Evolutionary conservation across 2,888 invertebrate species (phyloP), one percentile per base, ranked within the genome.

Genomic region (Archips xylosteana): DNA sequence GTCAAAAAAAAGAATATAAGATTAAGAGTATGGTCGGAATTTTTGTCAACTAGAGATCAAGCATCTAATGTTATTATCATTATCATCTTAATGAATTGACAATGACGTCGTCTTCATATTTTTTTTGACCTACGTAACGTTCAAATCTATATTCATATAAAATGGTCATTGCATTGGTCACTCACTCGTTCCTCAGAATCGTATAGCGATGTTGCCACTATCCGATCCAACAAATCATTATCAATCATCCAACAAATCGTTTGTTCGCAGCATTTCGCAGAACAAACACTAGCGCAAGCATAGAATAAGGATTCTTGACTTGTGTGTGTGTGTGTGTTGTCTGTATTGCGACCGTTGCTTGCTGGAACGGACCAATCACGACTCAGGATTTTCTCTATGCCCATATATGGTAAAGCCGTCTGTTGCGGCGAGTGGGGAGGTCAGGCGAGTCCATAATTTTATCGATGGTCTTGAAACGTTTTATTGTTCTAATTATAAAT

Each of bases 331-430:
- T 83, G 80, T 80, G 87, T 85, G 87, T 83, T 87, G 84, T 92
- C 85, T 83, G 82, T 85, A 92, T 90, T 88, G 89, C 87, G 91
- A 94, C 94, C 94, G 95, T 94, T 92, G 91, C 83, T 94, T 91
- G 91, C 83, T 81, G 78, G 81, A 81, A 87, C 92, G 85, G 78
- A 93, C 97, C 97, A 97, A 97, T 97, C 95, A 94, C 89, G 91
- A 87, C 82, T 85, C 95, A 86, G 92, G 87, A 94, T 95, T 95
- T 95, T 95, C 96, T 96, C 95, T 96, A 96, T 97, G 96, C 96
- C 97, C 97, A 96, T 97, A 97, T 97, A 97, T 96, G 97, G 97
- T 96, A 96, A 96, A 95, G 95, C 95, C 95, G 95, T 94, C 95
- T 95, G 94, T 95, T 89, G 88, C 85, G 85, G 83, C 82, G 85